Conservation (phyloP, 2,113 vertebrate species). For the Crypturellus undulatus region DNA sequence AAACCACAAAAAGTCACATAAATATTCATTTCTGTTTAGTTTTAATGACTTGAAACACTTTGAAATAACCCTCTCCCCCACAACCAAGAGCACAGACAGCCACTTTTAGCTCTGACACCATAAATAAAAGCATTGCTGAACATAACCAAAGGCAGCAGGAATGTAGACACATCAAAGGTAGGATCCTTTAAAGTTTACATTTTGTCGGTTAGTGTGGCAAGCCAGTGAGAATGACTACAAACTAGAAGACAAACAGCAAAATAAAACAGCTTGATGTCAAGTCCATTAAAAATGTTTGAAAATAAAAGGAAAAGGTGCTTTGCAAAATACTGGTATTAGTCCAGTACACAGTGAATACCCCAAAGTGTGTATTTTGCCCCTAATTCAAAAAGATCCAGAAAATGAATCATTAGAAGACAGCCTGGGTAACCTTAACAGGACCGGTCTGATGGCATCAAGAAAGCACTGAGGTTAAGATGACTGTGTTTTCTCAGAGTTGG, state of each 20-base stretch:
- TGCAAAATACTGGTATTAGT: background rate
- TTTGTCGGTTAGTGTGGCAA: conserved; percentile 4
- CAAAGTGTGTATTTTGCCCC: background rate
- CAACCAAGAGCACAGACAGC: background rate
- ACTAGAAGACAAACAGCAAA: background rate
- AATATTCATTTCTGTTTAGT: conserved; percentile 13
- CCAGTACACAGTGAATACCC: background rate
- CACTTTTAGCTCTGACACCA: background rate
- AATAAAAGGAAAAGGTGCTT: conserved; percentile 55
- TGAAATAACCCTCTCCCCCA: background rate
- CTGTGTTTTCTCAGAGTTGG: background rate
- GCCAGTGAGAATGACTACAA: background rate
- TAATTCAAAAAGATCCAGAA: background rate
- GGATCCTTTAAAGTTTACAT: background rate
- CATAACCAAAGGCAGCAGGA: background rate
- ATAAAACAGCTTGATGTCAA: background rate
- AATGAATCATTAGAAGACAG: background rate
- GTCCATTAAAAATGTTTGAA: background rate
- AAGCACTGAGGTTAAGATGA: background rate
- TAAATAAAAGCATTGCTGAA: background rate
- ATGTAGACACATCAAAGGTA: background rate
- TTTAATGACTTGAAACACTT: background rate
- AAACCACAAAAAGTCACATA: background rate
- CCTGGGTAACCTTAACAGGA: background rate
- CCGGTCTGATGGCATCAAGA: background rate